Evolutionary conservation across 1,140 invertebrate species (phyloP).

Genomic region (Lamellibrachia luymesi): DNA sequence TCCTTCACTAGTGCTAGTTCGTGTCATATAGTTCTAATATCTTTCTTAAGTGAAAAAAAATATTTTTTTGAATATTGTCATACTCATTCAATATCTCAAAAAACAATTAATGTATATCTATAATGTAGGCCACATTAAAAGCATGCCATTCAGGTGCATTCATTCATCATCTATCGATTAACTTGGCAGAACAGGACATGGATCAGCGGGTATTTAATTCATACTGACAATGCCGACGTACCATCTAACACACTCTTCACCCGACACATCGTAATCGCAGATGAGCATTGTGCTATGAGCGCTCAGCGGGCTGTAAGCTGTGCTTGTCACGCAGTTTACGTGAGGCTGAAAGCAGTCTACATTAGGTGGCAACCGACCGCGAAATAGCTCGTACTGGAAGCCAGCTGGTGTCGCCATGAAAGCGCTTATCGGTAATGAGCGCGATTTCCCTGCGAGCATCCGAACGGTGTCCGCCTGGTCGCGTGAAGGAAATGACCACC

Average conservation of each 20-base stretch:
- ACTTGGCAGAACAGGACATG: background rate
- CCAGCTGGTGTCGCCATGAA: background rate
- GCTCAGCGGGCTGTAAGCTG: background rate
- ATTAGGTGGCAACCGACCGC: conserved; percentile 2
- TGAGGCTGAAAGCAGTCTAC: background rate
- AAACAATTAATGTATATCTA: background rate
- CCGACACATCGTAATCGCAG: background rate
- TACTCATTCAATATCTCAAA: too few relatives aligned
- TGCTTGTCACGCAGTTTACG: background rate
- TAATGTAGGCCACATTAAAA: background rate
- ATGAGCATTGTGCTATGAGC: background rate
- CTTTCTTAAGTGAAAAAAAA: too few relatives aligned
- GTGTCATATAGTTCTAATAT: too few relatives aligned
- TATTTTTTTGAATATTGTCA: too few relatives aligned
- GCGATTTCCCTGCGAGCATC: background rate
- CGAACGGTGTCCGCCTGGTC: background rate
- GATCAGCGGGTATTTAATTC: background rate
- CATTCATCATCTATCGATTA: background rate
- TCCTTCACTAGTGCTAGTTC: too few relatives aligned
- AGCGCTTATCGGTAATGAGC: background rate
- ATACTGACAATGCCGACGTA: background rate
- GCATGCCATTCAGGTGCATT: background rate
- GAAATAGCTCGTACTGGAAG: background rate
- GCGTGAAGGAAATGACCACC: background rate
- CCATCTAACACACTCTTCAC: background rate